These are phyloP conservation scores for Onychorhynchus coronatus DNA, from an alignment of 2,113 vertebrate genomes.

Conservation along the genomic window DNA sequence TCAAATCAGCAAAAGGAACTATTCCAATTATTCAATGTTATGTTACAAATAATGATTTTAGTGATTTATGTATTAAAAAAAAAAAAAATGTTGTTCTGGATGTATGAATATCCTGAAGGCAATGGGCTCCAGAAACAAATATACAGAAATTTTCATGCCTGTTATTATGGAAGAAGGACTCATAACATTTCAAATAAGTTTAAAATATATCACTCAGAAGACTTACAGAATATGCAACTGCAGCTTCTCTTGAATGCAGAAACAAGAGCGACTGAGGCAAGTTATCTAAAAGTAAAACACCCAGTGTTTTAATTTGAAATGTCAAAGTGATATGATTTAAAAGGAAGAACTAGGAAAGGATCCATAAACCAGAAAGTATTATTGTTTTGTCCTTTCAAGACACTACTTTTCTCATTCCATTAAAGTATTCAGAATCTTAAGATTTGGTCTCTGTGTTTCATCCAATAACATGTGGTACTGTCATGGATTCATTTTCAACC, in stretches of 20 bases:
- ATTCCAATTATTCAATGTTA: not conserved
- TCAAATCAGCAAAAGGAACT: not conserved
- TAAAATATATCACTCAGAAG: not conserved
- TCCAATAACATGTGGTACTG: not conserved
- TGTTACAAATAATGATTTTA: not conserved
- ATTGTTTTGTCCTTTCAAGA: constrained; percentile 17
- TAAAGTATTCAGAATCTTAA: not conserved
- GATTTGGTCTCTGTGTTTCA: not conserved
- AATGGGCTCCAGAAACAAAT: not conserved
- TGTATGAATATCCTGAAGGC: not conserved
- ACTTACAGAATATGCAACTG: not conserved
- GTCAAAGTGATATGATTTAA: not conserved
- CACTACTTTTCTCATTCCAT: not conserved
- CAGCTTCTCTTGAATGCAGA: not conserved
- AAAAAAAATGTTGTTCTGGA: not conserved
- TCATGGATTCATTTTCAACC: not conserved
- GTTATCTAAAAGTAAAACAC: not conserved
- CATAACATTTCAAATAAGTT: not conserved
- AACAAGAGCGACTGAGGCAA: not conserved
- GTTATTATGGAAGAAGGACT: not conserved
- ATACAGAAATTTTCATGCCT: not conserved
- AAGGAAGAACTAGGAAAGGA: not conserved
- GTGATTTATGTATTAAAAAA: not conserved
- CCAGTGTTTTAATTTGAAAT: constrained; percentile 6
- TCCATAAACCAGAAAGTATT: not conserved